These are phyloP conservation scores for Lordiphosa stackelbergi DNA, from an alignment of 1,140 invertebrate species.

Conservation along the genomic window DNA sequence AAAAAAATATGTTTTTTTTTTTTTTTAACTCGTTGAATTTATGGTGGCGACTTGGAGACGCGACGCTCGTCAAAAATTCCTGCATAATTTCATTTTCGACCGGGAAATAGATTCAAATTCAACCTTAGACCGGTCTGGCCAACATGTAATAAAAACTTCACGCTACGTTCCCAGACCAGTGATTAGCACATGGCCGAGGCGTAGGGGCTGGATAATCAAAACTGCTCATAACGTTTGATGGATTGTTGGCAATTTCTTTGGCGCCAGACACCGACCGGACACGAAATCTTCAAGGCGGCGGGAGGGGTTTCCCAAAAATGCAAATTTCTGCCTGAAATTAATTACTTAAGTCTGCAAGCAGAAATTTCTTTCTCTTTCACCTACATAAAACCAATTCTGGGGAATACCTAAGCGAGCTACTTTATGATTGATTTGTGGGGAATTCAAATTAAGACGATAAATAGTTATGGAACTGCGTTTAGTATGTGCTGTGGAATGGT, in stretches of 20 bases:
- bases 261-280: constrained; percentile 46
- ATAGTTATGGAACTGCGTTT: too few relatives aligned
- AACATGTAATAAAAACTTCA: constrained; percentile 67
- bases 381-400: constrained; percentile 32
- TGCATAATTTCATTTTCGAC: constrained; percentile 59
- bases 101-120: constrained; percentile 52
- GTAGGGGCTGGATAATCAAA: constrained; percentile 26
- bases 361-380: constrained; percentile 58
- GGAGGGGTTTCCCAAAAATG: constrained; percentile 55
- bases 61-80: constrained; percentile 49
- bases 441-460: too few relatives aligned
- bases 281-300: constrained; percentile 29
- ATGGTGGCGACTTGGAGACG: constrained; percentile 65
- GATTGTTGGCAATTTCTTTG: constrained; percentile 71
- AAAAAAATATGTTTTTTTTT: constrained; percentile 43
- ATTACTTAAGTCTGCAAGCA: constrained; percentile 49
- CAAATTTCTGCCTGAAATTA: constrained; percentile 55
- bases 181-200: constrained; percentile 44
- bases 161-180: constrained; percentile 22
- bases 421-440: constrained; percentile 37
- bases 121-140: constrained; percentile 43
- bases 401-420: constrained; percentile 54
- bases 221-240: constrained; percentile 47
- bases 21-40: constrained; percentile 58
- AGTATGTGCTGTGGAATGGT: too few relatives aligned